Percentiles rank a stretch among this genome's conserved stretches.
Evolutionary conservation across 2,888 invertebrate species (phyloP).

Genomic region (Liodrosophila aerea): DNA sequence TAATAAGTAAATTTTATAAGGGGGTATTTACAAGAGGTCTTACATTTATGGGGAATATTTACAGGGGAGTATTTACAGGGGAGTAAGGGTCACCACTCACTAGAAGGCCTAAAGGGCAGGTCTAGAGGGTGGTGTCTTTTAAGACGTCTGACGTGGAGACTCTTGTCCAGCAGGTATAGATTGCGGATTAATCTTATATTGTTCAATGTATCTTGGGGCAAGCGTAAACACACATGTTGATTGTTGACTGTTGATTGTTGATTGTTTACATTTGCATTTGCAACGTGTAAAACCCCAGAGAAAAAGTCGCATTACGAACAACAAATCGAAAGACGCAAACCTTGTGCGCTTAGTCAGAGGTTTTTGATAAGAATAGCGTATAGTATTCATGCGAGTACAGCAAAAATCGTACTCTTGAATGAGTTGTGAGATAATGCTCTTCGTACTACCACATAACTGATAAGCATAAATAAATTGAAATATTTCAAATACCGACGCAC

Average conservation of each 20-base stretch:
- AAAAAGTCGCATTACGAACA: constrained; percentile 6
- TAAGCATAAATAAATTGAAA: constrained; percentile 28
- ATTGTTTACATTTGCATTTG: constrained; percentile 14
- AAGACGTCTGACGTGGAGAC: no score
- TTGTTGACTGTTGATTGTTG: constrained; percentile 22
- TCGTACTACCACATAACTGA: constrained; percentile 28
- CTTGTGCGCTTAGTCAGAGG: constrained; percentile 37
- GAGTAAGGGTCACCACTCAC: no score
- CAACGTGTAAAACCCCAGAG: constrained; percentile 18
- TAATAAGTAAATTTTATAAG: no score
- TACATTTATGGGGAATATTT: no score
- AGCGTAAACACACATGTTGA: constrained; percentile 12
- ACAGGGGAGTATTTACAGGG: no score
- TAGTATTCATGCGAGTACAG: background rate
- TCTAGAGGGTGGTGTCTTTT: no score
- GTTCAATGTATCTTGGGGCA: no score
- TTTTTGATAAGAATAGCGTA: constrained; percentile 16
- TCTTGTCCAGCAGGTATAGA: no score
- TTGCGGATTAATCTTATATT: no score
- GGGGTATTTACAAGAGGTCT: no score
- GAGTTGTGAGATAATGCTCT: constrained; percentile 45
- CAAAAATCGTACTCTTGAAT: constrained; percentile 21
- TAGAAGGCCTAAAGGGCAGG: no score
- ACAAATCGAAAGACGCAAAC: constrained; percentile 1
- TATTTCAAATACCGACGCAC: constrained; percentile 17